phyloP scores from a whole-genome alignment of 2,888 invertebrate genomes.

The Helleia helle region DNA sequence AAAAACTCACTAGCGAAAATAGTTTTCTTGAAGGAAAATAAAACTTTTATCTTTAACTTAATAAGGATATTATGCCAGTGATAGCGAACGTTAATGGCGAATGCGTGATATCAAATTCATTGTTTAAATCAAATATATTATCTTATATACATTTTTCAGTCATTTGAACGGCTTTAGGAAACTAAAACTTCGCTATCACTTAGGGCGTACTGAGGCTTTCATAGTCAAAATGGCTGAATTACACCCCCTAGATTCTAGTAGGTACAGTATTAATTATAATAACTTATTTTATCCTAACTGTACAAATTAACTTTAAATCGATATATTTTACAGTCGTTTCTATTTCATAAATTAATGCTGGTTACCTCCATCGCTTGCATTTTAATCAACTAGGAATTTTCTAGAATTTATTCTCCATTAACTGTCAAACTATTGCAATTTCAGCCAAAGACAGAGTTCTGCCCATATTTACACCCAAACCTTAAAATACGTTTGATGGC shows the following conservation, averaged over 20 bases:
- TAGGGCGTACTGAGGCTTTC: not conserved
- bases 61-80: not conserved
- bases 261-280: conserved; percentile 5
- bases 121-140: conserved; percentile 8
- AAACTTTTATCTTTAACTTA: not conserved
- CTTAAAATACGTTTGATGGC: conserved; percentile 14
- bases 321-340: conserved; percentile 9
- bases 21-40: not conserved
- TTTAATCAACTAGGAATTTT: too few species aligned
- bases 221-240: not conserved
- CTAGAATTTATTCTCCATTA: too few species aligned
- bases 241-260: conserved; percentile 3
- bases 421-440: too few species aligned
- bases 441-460: too few species aligned
- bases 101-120: not conserved
- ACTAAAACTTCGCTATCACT: conserved; percentile 6
- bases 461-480: too few species aligned
- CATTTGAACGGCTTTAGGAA: not conserved
- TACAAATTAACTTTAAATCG: conserved; percentile 11
- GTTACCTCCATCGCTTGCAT: not conserved
- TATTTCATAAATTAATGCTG: conserved; percentile 5
- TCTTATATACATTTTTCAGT: conserved; percentile 9
- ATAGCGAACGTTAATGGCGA: not conserved
- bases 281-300: conserved; percentile 17
- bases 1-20: not conserved